These are phyloP conservation scores for Spea bombifrons DNA, from an alignment of 2,113 vertebrate genomes.

Conservation along the genomic window DNA sequence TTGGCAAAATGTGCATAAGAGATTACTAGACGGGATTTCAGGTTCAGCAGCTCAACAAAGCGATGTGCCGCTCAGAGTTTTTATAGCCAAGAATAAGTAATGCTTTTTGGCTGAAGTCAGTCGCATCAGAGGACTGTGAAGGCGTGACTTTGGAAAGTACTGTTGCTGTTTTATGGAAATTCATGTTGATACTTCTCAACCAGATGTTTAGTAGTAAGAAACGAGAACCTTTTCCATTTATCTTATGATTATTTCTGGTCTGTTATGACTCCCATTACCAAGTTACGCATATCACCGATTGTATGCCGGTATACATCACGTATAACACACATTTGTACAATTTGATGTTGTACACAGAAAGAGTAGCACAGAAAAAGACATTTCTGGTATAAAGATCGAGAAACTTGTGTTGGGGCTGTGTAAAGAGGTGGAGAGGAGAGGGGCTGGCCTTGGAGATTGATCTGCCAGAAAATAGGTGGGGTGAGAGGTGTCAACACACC, in stretches of 20 bases:
- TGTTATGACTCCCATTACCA: not conserved
- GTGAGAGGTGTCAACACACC: no score
- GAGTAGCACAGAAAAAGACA: no score
- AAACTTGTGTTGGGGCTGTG: no score
- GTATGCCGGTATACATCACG: no score
- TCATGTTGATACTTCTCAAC: not conserved
- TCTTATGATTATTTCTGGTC: not conserved
- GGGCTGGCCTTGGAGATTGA: no score
- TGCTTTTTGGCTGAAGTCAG: not conserved
- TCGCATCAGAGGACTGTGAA: conserved; percentile 16
- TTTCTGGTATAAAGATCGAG: no score
- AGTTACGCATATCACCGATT: no score
- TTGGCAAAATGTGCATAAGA: conserved; percentile 7
- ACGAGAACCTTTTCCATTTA: not conserved
- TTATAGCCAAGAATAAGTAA: conserved; percentile 25
- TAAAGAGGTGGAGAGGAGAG: no score
- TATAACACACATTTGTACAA: no score
- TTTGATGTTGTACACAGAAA: no score
- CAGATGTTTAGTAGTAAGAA: not conserved
- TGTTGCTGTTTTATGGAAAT: no score
- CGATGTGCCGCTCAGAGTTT: not conserved
- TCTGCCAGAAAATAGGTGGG: no score
- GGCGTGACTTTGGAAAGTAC: not conserved
- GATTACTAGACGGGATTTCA: conserved; percentile 3
- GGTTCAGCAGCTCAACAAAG: conserved; percentile 9